Evolutionary conservation across 2,113 vertebrate genomes (phyloP).

Genomic region (Anolis sagrei): DNA sequence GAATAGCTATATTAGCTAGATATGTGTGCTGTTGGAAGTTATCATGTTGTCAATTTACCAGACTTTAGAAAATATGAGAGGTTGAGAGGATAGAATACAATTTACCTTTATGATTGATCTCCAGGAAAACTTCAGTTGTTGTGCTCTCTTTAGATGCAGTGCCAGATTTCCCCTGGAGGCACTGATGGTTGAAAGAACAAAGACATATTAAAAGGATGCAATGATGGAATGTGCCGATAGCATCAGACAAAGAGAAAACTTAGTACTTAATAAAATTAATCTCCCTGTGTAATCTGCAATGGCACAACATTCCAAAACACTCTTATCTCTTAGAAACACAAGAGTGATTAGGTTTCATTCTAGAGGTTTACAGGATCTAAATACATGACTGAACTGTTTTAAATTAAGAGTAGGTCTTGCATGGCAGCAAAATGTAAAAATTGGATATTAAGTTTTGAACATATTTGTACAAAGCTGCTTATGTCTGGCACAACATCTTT

Average conservation of each 20-base stretch:
- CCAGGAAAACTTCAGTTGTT: slow-evolving; percentile 60
- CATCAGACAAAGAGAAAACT: slow-evolving; percentile 68
- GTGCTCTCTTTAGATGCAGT: slow-evolving; percentile 73
- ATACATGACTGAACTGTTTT: slow-evolving; percentile 34
- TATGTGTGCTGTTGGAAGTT: slow-evolving; percentile 29
- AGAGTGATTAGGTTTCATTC: slow-evolving; percentile 29
- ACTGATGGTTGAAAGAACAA: slow-evolving; percentile 71
- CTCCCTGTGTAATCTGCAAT: slow-evolving; percentile 61
- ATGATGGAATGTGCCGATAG: slow-evolving; percentile 73
- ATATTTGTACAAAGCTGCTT: slow-evolving; percentile 32
- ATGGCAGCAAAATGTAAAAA: slow-evolving; percentile 28
- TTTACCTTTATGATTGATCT: slow-evolving; percentile 73
- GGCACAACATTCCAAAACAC: slow-evolving; percentile 52
- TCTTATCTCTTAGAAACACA: slow-evolving; percentile 44
- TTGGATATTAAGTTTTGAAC: slow-evolving; percentile 32
- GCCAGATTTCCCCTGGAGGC: slow-evolving; percentile 73
- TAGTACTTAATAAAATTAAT: slow-evolving; percentile 75
- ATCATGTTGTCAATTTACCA: slow-evolving; percentile 39
- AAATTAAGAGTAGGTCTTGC: slow-evolving; percentile 29
- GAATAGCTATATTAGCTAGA: neutral
- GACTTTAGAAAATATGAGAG: slow-evolving; percentile 41
- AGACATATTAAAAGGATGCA: slow-evolving; percentile 71
- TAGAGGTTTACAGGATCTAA: slow-evolving; percentile 35
- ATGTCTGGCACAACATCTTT: slow-evolving; percentile 17
- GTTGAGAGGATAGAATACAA: slow-evolving; percentile 58